Conservation (phyloP, 2,888 invertebrate species). For the Netelia virgata region DNA sequence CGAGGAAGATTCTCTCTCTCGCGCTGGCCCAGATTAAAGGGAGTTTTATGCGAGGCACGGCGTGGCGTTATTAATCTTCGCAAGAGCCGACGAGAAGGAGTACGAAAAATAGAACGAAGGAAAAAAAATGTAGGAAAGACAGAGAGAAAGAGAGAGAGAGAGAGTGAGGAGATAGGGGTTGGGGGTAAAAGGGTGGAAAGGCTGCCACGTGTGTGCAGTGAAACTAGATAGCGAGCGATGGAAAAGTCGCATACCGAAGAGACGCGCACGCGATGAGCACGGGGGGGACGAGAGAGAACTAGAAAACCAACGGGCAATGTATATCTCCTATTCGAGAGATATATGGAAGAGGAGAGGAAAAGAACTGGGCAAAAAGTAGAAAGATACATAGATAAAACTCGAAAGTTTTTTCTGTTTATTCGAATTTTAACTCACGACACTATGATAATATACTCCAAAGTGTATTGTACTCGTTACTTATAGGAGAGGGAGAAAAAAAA, state of each 20-base stretch:
- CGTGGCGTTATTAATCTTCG: constrained; percentile 79
- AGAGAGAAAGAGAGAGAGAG: constrained; percentile 40
- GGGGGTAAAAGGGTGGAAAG: constrained; percentile 26
- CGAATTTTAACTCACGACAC: constrained; percentile 4
- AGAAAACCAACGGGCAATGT: constrained; percentile 50
- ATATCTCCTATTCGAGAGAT: constrained; percentile 39
- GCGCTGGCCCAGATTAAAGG: constrained; percentile 78
- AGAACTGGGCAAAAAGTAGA: constrained; percentile 19
- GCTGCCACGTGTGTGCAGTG: constrained; percentile 12
- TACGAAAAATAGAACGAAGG: constrained; percentile 35
- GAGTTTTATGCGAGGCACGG: constrained; percentile 77
- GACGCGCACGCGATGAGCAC: constrained; percentile 37
- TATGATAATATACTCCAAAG: constrained; percentile 31
- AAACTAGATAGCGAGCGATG: background rate
- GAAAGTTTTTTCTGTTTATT: background rate
- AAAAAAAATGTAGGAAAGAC: constrained; percentile 36
- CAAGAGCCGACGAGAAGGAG: constrained; percentile 71
- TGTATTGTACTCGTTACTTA: background rate
- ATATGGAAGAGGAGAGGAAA: constrained; percentile 23
- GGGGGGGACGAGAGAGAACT: constrained; percentile 47
- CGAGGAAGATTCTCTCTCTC: constrained; percentile 56
- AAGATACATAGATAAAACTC: constrained; percentile 37
- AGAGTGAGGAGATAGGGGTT: constrained; percentile 42
- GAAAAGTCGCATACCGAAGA: constrained; percentile 16
- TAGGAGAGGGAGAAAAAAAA: background rate